Evolutionary conservation across 2,113 vertebrate species (phyloP), one percentile per base, ranked within the genome.

Genomic region (Toxotes chatareus): DNA sequence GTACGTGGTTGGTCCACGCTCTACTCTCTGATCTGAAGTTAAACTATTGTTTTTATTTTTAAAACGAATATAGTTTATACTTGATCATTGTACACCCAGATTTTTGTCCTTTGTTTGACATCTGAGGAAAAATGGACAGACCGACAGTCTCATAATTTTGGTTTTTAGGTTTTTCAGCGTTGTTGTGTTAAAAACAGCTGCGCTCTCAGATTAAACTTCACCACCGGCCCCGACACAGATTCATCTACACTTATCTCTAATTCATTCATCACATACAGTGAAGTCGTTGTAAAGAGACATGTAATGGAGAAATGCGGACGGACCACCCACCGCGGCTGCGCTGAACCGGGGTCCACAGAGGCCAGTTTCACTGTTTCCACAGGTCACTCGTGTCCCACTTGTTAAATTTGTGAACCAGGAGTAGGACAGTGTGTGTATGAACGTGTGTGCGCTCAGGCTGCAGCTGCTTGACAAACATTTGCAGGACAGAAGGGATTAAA

Each of bases 321-420:
- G 93, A 93, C 92, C 93, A 94, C 92, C 93, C 93, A 94, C 70
- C 60, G 82, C 59, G 82, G 66, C n/a, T 44, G n/a, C 77, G 88
- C 76, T 85, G 86, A 76, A 86, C 79, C 71, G 9, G 76, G 59
- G 86, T 90, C 92, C 88, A 55, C 73, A 60, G 89, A 87, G 92
- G 63, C 72, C 85, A 77, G 84, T 93, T 90, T 88, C 79, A 46
- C 79, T 53, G 82, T 84, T 84, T 91, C 90, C 89, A 73, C 70
- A 71, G 87, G 90, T 89, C 91, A 86, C 83, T 83, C 73, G 13
- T 72, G 87, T 86, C 82, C 62, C n/a, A 78, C 88, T 90, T 68
- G 81, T 93, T 91, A 89, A 90, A 87, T 49, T 42, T 76, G 64
- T 84, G 73, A 73, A 82, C 31, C 74, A 73, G 59, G 36, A 82